Evolutionary conservation across 2,797 vertebrate genomes (phyloP), one percentile per base, ranked within the genome.

Genomic region (Scolopax rusticola): DNA sequence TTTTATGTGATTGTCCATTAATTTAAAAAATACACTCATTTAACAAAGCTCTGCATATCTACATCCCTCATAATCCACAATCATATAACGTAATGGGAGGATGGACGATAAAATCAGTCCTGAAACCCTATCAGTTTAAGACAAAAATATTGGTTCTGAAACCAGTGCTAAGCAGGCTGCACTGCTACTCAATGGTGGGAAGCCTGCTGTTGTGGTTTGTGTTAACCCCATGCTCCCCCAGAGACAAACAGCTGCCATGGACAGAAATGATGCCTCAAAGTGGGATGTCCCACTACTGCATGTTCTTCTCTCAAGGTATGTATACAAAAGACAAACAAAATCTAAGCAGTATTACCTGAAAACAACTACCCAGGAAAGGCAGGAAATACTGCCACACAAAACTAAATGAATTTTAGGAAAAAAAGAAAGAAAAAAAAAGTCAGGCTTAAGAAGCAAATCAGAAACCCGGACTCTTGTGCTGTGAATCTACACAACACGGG

Each of bases 41-140:
- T 74, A 71, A 68, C 76, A 87, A 84, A 89, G 45, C 13, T 75
- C 38, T 78, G 63, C 63, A 25, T 86, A 36, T 84, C 53, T 73
- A 57, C 24, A 50, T 40, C 76, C 90, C 43, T 74, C 41, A 84
- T 77, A 78, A 76, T 47, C 60, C 67, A 70, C 27, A 78, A 61
- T 40, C 70, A 77, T 11, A 47, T 94, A 90, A 82, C 11, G 1
- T 30, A 48, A 85, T 63, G 47, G 76, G 95, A 76, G 23, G 41
- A 92, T 17, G 56, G 38, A 79, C 4, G 23, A 48, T 40, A 70
- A 10, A 57, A 54, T 36, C 17, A 51, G 7, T 63, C 24, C 59
- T 86, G 80, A 95, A 97, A 97, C 53, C 86, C 90, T 80, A 75
- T 68, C 61, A 93, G 54, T 80, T 89, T 59, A 88, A 93, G 94